Base-by-base conservation (phyloP, 1,140 invertebrate species). In the Drosophila ohnishii region DNA sequence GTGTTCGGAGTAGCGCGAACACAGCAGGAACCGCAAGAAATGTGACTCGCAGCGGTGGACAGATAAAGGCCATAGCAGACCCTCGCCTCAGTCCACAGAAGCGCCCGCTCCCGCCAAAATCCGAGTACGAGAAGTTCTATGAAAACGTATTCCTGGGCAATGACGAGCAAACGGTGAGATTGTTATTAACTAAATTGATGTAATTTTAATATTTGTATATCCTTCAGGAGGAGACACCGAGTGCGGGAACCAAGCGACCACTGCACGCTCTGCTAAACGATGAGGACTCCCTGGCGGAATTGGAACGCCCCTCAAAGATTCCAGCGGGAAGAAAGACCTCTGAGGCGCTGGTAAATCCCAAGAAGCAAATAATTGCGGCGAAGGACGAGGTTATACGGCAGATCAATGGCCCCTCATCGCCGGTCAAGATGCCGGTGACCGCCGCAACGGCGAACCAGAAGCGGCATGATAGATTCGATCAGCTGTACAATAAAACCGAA, bases 111-210 rank as follows among this genome's bases (percentile, higher is more conserved):
- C 51, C 65, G 42, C 65, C 51, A 45, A 71, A 71, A 71, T 58
- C 51, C 13, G 65, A 71, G 7, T 50, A 71, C 30, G 65, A 71
- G 42, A 70, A 70, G n/a, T 71, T 70, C 37, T 71, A 70, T 35
- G 50, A 71, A 10, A 35, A 40, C 4, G 44, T 71, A 2, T 70
- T 71, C 11, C 34, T 71, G 35, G 64, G 35, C n/a, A 39, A 59
- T 13, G 65, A 58, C 4, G 53, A 45, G 1, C 13, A 25, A 25
- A 1, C 28, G 51, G 37, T 34, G 4, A 50, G 30, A 3, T 32
- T 14, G 8, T 14, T 3, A n/a, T 47, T n/a, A 28, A 9, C 13
- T 0, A 1, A 14, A 14, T 28, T 13, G 2, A 28, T 25, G 1
- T 14, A 25, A 19, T 9, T 5, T 9, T 1, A 40, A 42, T 22